Percentiles rank a stretch among this genome's conserved stretches.
Conservation (phyloP, 2,113 vertebrate genomes). For the Phoenicopterus ruber region DNA sequence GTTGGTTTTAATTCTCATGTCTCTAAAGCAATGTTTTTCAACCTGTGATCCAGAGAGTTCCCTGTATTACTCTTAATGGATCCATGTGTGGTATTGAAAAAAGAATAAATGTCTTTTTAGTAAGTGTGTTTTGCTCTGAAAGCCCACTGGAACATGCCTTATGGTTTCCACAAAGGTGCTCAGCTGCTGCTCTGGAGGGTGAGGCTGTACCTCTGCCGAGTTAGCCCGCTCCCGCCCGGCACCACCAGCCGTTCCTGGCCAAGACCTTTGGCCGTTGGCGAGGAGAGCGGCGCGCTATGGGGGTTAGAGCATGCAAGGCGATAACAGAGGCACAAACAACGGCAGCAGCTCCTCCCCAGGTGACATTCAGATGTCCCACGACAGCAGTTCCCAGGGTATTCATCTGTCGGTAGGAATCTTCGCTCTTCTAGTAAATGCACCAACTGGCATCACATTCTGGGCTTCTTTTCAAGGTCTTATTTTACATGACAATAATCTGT, state of each 20-base stretch:
- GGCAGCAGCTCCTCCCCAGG: not conserved
- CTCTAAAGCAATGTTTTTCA: not conserved
- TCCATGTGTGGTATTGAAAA: fast-evolving
- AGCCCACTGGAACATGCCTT: fast-evolving
- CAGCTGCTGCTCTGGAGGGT: not conserved
- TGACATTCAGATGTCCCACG: not conserved
- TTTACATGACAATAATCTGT: not conserved
- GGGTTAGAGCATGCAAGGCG: fast-evolving
- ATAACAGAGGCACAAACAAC: not conserved
- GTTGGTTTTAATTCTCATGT: not conserved
- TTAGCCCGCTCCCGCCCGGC: not conserved
- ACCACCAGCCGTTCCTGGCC: not conserved
- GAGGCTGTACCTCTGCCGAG: not conserved
- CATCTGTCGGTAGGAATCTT: not conserved
- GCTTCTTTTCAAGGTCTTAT: not conserved
- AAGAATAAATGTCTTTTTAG: not conserved
- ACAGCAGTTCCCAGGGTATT: not conserved
- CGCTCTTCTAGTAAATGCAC: not conserved
- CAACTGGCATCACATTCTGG: not conserved
- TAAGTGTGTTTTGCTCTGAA: not conserved
- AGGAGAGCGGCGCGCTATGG: not conserved
- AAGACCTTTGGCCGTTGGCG: fast-evolving
- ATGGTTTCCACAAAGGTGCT: too few species aligned
- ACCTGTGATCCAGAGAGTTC: not conserved
- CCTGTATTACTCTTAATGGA: not conserved